Evolutionary conservation across 2,888 invertebrate species (phyloP).

Genomic region (Agonopterix heracliana): DNA sequence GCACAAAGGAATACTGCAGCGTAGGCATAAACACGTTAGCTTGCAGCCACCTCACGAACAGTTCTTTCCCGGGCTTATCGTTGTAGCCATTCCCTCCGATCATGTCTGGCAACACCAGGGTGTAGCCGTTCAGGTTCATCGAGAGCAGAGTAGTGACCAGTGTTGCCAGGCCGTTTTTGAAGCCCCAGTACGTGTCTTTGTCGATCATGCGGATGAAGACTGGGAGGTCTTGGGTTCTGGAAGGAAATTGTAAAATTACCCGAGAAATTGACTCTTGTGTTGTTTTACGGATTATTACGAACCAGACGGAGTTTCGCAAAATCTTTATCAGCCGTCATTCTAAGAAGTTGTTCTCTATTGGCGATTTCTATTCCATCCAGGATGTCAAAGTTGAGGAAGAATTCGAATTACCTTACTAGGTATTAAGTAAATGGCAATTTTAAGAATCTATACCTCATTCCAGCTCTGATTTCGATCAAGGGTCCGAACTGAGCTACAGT

Average conservation of each 20-base stretch:
- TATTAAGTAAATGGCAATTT: too few relatives aligned
- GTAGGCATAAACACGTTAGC: slow-evolving; percentile 87
- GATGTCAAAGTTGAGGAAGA: too few relatives aligned
- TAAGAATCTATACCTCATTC: slow-evolving; percentile 61
- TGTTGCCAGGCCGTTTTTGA: slow-evolving; percentile 82
- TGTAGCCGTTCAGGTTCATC: slow-evolving; percentile 79
- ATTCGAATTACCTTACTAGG: too few relatives aligned
- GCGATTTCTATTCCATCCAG: too few relatives aligned
- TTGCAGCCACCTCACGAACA: slow-evolving; percentile 87
- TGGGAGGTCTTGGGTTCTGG: slow-evolving; percentile 80
- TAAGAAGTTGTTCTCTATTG: too few relatives aligned
- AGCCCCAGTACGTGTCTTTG: slow-evolving; percentile 82
- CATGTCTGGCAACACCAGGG: slow-evolving; percentile 87
- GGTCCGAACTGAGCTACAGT: slow-evolving; percentile 77
- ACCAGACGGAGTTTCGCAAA: too few relatives aligned
- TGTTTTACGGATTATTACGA: too few relatives aligned
- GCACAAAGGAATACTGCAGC: slow-evolving; percentile 87
- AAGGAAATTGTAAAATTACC: slow-evolving; percentile 7
- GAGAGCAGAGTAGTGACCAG: slow-evolving; percentile 83
- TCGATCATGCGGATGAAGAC: slow-evolving; percentile 87
- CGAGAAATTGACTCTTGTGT: too few relatives aligned
- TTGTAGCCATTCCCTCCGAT: slow-evolving; percentile 82
- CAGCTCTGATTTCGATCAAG: slow-evolving; percentile 83
- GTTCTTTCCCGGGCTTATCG: slow-evolving; percentile 73
- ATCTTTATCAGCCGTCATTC: too few relatives aligned